Percentiles rank a stretch among this genome's conserved stretches.
These are phyloP conservation scores for Zaprionus lachaisei DNA, from an alignment of 1,140 invertebrate genomes.

Conservation along the genomic window DNA sequence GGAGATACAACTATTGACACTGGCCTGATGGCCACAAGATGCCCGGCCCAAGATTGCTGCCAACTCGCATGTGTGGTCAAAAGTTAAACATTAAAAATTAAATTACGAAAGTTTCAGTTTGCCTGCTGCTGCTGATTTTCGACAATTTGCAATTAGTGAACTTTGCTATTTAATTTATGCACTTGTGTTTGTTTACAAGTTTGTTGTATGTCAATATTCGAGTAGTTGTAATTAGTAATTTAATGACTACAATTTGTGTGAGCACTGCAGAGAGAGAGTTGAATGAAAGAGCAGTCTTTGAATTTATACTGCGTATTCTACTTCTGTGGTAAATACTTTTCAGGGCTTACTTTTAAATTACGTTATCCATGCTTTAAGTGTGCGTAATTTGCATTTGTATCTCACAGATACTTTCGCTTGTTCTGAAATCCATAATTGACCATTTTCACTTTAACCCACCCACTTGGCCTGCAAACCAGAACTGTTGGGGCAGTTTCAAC, in stretches of 20 bases:
- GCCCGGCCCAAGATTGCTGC: constrained; percentile 49
- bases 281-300: no score
- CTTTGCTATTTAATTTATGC: constrained; percentile 74
- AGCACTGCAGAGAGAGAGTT: background rate
- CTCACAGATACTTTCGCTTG: constrained; percentile 18
- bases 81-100: constrained; percentile 79
- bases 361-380: background rate
- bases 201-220: constrained; percentile 15
- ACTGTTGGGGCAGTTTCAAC: constrained; percentile 15
- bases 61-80: constrained; percentile 53
- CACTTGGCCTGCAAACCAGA: background rate
- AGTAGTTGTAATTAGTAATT: constrained; percentile 70
- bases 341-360: background rate
- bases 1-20: constrained; percentile 72
- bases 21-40: constrained; percentile 47
- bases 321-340: background rate
- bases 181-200: constrained; percentile 7
- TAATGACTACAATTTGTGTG: constrained; percentile 60
- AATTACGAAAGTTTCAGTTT: constrained; percentile 62
- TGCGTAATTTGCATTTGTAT: background rate
- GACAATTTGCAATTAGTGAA: constrained; percentile 69
- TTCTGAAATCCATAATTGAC: constrained; percentile 10
- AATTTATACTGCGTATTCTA: no score
- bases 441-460: constrained; percentile 17
- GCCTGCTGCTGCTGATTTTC: constrained; percentile 25